Conservation (phyloP, 2,113 vertebrate genomes). For the Nesogale talazaci region DNA sequence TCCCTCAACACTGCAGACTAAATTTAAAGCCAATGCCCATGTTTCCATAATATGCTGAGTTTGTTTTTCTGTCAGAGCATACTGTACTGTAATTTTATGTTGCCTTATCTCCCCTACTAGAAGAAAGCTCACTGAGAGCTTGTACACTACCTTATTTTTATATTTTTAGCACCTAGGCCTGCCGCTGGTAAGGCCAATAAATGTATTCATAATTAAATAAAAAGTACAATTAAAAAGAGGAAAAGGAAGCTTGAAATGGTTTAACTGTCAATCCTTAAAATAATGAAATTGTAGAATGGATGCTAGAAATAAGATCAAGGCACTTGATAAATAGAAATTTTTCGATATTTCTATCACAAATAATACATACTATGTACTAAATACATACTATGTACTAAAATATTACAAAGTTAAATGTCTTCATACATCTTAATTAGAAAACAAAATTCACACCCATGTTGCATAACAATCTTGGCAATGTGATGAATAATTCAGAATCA, state of each 20-base stretch:
- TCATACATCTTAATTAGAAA: neutral
- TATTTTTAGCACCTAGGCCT: neutral
- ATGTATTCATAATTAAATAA: slow-evolving; percentile 40
- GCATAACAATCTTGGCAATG: neutral
- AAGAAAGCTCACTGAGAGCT: neutral
- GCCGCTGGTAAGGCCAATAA: neutral
- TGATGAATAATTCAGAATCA: slow-evolving; percentile 51
- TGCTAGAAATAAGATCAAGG: neutral
- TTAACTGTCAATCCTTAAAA: neutral
- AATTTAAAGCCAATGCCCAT: neutral
- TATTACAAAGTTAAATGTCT: neutral
- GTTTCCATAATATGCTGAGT: no score
- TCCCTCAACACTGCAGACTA: neutral
- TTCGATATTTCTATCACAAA: slow-evolving; percentile 5
- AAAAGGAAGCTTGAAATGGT: neutral
- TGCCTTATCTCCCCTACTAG: neutral
- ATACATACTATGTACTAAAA: neutral
- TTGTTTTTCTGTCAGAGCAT: neutral
- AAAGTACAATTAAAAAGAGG: neutral
- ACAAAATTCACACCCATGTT: slow-evolving; percentile 44
- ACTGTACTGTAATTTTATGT: neutral
- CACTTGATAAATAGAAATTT: slow-evolving; percentile 23
- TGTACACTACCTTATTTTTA: neutral
- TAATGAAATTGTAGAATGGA: neutral
- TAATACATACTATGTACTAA: neutral